Base-by-base conservation (phyloP, 2,797 vertebrate genomes). In the Monodelphis domestica region DNA sequence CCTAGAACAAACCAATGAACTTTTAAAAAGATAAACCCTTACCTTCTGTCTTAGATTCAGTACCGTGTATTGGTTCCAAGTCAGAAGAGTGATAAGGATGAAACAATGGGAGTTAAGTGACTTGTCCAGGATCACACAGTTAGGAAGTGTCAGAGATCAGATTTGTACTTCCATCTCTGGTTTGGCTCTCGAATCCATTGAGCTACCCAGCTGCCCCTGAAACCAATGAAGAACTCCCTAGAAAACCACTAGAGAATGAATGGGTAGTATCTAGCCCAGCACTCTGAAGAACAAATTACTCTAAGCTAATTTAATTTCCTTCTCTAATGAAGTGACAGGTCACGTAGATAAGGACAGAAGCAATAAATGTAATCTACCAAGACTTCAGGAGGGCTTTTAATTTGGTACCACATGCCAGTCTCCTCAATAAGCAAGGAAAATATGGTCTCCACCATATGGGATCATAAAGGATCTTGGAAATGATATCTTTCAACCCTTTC, bases 241-340 rank as follows among this genome's bases (percentile, higher is more conserved):
- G 57, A n/a, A 63, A 17, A 63, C 12, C 59, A 14, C 59, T 15
- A 63, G 59, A 63, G 5, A 5, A 33, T n/a, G 54, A 93, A 93
- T 70, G 91, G 90, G 87, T 92, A 91, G 89, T 87, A 89, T 93
- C 59, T 54, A 5, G 15, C 56, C 1, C 17, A 91, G 89, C 93
- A 93, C 91, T 87, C 15, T 87, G 93, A 93, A 89, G 88, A 91
- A 87, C 91, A 94, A 91, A 96, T 96, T 93, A 89, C 89, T 96
- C 45, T 50, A 59, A 94, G 70, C 88, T 93, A 87, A 92, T 92
- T 96, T 96, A 93, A 95, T 96, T 96, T 96, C 70, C 89, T 91
- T 93, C 94, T 54, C 1, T 59, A 94, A 97, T 95, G 78, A 96
- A 97, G 93, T 94, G 94, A 92, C 93, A 89, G 53, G 87, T 93